A percentile compares a stretch with the other conserved stretches of the same genome.
Evolutionary conservation across 2,797 vertebrate species (phyloP).

Genomic region (Sebastes melanostomus): DNA sequence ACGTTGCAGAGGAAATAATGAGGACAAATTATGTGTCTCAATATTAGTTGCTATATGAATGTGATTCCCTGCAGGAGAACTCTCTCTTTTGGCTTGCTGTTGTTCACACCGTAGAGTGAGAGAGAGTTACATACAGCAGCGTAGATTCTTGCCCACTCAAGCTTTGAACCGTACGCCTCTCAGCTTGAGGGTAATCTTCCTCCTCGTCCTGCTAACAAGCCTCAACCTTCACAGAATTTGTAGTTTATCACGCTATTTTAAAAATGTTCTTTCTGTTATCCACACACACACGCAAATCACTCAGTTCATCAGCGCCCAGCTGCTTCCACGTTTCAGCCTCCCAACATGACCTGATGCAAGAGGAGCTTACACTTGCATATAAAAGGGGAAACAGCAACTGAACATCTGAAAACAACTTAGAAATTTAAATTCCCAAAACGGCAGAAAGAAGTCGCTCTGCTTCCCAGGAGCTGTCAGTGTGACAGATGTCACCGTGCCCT

Average conservation of each 20-base stretch:
- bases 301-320: background rate
- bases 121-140: background rate
- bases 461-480: background rate
- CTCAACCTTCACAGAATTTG: background rate
- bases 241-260: background rate
- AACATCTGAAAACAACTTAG: background rate
- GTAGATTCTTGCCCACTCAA: conserved; percentile 10
- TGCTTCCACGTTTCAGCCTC: conserved; percentile 13
- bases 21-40: background rate
- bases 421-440: background rate
- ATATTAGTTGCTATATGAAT: background rate
- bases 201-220: background rate
- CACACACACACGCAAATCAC: conserved; percentile 12
- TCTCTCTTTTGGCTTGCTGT: background rate
- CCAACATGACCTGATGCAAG: conserved; percentile 1
- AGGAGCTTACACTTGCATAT: background rate
- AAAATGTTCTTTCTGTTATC: background rate
- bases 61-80: background rate
- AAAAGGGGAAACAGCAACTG: background rate
- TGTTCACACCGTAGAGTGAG: background rate
- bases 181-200: background rate
- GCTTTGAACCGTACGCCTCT: conserved; percentile 19
- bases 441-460: background rate
- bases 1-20: background rate
- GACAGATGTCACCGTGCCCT: background rate